Conservation (phyloP, 37 sponge, comb jelly and placozoan species). For the Eunapius fragilis region DNA sequence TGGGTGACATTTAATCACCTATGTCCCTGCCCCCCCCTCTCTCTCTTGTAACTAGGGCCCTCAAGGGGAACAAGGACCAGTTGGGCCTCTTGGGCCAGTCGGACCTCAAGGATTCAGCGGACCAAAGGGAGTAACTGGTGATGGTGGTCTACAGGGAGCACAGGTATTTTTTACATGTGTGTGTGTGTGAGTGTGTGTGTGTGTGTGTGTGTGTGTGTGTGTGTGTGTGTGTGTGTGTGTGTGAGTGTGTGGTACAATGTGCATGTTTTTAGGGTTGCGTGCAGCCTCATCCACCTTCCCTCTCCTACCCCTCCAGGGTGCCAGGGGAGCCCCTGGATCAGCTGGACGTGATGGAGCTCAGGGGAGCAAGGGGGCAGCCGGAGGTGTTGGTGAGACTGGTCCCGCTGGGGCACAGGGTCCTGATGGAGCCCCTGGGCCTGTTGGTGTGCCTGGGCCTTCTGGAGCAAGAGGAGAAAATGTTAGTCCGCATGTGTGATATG, state of each 20-base stretch:
- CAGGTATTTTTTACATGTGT: not conserved
- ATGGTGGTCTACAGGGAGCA: conserved; percentile 49
- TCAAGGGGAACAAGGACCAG: conserved; percentile 67
- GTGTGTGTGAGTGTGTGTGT: not conserved
- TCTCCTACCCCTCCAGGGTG: conserved; percentile 9
- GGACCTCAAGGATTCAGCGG: conserved; percentile 68
- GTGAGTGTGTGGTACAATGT: no score
- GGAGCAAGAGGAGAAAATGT: not conserved
- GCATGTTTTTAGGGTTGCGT: not conserved
- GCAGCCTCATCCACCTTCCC: no score
- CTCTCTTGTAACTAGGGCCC: conserved; percentile 40
- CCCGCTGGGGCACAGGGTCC: conserved; percentile 20
- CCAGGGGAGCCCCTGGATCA: conserved; percentile 37
- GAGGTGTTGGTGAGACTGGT: conserved; percentile 27
- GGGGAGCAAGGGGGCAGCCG: conserved; percentile 41
- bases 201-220: not conserved
- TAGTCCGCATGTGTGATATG: no score
- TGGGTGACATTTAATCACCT: no score
- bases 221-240: no score
- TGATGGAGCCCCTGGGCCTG: conserved; percentile 19
- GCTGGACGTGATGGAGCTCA: conserved; percentile 36
- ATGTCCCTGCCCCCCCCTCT: no score
- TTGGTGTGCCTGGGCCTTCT: not conserved
- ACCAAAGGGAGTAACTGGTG: conserved; percentile 54
- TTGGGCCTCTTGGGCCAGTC: conserved; percentile 59